Percentiles rank a stretch among this genome's conserved stretches.
These are phyloP conservation scores for Tinamus guttatus DNA, from an alignment of 2,113 vertebrate genomes.

Conservation along the genomic window DNA sequence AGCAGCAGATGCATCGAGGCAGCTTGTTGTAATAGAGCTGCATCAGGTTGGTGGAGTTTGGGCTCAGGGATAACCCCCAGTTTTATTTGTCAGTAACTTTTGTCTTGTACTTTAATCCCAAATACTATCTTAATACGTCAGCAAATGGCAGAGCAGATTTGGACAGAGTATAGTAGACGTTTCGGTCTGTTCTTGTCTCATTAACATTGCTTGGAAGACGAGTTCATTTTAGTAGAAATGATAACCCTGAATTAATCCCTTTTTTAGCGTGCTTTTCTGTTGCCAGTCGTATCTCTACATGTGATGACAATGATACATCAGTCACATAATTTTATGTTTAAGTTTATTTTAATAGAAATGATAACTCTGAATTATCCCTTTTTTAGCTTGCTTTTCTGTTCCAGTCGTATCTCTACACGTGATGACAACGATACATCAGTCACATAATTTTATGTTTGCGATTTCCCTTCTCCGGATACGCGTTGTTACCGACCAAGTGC, in stretches of 20 bases:
- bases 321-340: neutral
- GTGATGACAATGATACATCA: neutral
- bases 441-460: neutral
- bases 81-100: neutral
- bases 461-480: neutral
- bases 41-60: neutral
- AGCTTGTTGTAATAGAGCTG: neutral
- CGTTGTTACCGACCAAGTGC: slow-evolving; percentile 14
- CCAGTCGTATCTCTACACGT: neutral
- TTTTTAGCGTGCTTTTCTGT: neutral
- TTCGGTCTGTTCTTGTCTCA: neutral
- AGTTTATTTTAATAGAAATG: neutral
- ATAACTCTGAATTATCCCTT: neutral
- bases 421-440: neutral
- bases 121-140: slow-evolving; percentile 14
- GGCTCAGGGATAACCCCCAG: neutral
- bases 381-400: neutral
- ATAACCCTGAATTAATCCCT: neutral
- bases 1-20: neutral
- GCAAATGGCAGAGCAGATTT: slow-evolving; percentile 11
- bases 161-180: neutral
- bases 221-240: neutral
- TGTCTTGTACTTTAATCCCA: slow-evolving; percentile 11
- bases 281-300: neutral
- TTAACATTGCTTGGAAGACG: neutral